Evolutionary conservation across 2,888 invertebrate genomes (phyloP).

Genomic region (Ichneumoninae sp.): DNA sequence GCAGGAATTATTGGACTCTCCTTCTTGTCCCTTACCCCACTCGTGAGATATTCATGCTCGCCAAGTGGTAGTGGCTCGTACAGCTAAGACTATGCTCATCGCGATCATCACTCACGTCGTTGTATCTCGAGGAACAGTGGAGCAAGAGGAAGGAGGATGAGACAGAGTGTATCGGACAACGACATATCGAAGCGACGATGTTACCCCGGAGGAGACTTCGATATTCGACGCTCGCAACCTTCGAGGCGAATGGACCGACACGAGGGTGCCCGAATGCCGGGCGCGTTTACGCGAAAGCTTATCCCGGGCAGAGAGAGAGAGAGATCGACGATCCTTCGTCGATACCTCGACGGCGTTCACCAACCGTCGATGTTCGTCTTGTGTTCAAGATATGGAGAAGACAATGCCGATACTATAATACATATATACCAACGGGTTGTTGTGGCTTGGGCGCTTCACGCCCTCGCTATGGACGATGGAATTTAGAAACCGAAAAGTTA

Average conservation of each 20-base stretch:
- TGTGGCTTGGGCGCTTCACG: background rate
- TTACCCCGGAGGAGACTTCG: constrained; percentile 34
- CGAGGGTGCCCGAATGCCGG: constrained; percentile 63
- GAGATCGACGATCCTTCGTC: constrained; percentile 37
- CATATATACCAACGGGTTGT: background rate
- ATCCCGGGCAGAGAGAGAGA: background rate
- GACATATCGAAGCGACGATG: constrained; percentile 42
- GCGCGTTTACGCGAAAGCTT: constrained; percentile 60
- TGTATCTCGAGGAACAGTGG: constrained; percentile 31
- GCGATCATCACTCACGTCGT: constrained; percentile 3
- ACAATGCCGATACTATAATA: constrained; percentile 24
- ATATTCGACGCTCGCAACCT: constrained; percentile 64
- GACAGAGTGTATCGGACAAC: constrained; percentile 47
- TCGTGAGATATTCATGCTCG: constrained; percentile 55
- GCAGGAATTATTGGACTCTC: constrained; percentile 54
- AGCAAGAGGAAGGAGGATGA: background rate
- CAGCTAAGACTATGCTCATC: constrained; percentile 23
- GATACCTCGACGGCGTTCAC: background rate
- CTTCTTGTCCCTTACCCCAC: constrained; percentile 19
- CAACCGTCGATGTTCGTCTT: background rate
- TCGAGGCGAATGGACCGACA: constrained; percentile 34
- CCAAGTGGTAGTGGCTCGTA: background rate
- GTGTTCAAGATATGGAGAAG: constrained; percentile 23
- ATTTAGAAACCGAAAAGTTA: background rate
- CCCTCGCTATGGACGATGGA: background rate